phyloP scores from a whole-genome alignment of 2,888 invertebrate genomes.

The Lapara coniferarum region DNA sequence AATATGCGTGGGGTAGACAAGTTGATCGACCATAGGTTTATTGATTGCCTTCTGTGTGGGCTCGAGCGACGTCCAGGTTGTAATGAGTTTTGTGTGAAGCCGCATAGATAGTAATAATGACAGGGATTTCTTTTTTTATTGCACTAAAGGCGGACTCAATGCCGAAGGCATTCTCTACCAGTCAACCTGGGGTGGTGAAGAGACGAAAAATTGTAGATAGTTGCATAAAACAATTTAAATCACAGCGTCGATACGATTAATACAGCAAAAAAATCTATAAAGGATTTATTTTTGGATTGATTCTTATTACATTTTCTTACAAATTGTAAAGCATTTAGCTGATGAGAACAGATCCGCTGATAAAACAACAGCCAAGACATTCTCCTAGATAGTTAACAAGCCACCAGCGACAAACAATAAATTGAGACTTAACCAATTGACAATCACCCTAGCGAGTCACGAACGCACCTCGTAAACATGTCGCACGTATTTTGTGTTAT shows the following conservation, averaged over 20 bases:
- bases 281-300: too few relatives aligned
- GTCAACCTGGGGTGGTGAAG: too few relatives aligned
- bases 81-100: not conserved
- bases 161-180: too few relatives aligned
- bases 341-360: not conserved
- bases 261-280: too few relatives aligned
- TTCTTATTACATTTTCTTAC: too few relatives aligned
- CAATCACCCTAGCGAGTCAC: not conserved
- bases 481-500: slow-evolving; percentile 49
- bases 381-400: slow-evolving; percentile 4
- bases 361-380: not conserved
- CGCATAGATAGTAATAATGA: too few relatives aligned
- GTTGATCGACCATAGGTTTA: slow-evolving; percentile 5
- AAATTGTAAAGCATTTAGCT: not conserved
- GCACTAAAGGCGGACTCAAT: too few relatives aligned
- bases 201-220: too few relatives aligned
- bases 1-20: not conserved
- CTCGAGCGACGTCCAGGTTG: not conserved
- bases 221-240: too few relatives aligned
- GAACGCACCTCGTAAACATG: slow-evolving; percentile 47
- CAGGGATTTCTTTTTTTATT: too few relatives aligned
- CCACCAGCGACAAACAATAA: slow-evolving; percentile 14
- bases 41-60: slow-evolving; percentile 17
- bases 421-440: slow-evolving; percentile 26
- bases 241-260: too few relatives aligned